Evolutionary conservation across 2,888 invertebrate genomes (phyloP).

Genomic region (Polydrusus tereticollis): DNA sequence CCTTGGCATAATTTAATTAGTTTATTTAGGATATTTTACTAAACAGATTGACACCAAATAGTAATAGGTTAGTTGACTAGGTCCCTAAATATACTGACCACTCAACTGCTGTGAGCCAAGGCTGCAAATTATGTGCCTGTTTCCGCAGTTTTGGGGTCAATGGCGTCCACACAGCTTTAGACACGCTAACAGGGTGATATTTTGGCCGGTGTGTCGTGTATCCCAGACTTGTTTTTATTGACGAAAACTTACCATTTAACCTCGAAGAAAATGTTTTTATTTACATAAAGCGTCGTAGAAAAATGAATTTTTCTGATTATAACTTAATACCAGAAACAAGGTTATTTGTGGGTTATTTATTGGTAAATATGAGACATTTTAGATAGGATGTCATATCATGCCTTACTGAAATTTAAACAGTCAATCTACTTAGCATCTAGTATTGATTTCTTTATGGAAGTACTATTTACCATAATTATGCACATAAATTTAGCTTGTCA

Average conservation of each 20-base stretch:
- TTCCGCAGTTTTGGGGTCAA: conserved; percentile 32
- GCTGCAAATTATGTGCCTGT: conserved; percentile 10
- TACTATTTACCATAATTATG: conserved; percentile 14
- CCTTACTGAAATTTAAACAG: neutral
- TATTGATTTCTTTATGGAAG: conserved; percentile 11
- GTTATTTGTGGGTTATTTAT: neutral
- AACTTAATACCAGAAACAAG: neutral
- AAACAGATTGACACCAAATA: no score
- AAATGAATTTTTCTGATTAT: conserved; percentile 7
- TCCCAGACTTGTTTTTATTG: conserved; percentile 16
- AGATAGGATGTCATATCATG: no score
- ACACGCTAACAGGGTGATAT: conserved; percentile 12
- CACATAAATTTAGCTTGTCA: conserved; percentile 9
- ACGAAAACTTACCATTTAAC: conserved; percentile 5
- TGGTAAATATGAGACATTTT: neutral
- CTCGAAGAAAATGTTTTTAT: conserved; percentile 14
- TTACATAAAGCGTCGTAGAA: neutral
- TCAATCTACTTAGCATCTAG: no score
- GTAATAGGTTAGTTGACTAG: neutral
- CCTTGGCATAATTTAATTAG: no score
- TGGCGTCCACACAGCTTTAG: conserved; percentile 20
- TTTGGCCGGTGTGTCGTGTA: conserved; percentile 1
- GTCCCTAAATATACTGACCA: conserved; percentile 6
- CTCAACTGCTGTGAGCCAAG: neutral
- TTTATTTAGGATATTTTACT: no score